These are phyloP conservation scores for Drosophila melanosoma DNA, from an alignment of 2,888 invertebrate genomes.

Conservation along the genomic window DNA sequence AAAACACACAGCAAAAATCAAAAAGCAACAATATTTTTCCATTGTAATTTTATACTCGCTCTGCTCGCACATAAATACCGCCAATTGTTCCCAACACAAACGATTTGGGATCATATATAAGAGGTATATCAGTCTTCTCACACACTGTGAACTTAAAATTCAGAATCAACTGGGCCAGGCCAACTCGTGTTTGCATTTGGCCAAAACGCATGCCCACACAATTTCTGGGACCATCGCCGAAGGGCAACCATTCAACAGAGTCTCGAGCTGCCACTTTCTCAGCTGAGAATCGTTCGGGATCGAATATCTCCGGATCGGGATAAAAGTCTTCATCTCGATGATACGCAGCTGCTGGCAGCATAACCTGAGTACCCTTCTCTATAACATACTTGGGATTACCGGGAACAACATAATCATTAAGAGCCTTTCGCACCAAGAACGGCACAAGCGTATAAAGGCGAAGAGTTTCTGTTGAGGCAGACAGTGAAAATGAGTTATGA, in stretches of 20 bases:
- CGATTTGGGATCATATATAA: conserved; percentile 53
- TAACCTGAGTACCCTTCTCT: conserved; percentile 81
- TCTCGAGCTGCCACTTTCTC: conserved; percentile 86
- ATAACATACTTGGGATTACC: conserved; percentile 85
- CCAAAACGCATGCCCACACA: conserved; percentile 83
- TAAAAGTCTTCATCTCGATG: conserved; percentile 86
- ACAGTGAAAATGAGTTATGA: not conserved
- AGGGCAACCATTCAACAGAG: conserved; percentile 79
- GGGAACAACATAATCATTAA: conserved; percentile 86
- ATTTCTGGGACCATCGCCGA: conserved; percentile 83
- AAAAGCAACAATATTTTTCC: not conserved
- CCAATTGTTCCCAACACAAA: conserved; percentile 52
- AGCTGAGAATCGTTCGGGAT: conserved; percentile 87
- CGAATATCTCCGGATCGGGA: conserved; percentile 87
- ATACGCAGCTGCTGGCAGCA: conserved; percentile 84
- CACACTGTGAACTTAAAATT: conserved; percentile 73
- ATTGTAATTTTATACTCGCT: conserved; percentile 27
- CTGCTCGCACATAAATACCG: conserved; percentile 40
- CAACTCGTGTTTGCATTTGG: conserved; percentile 78
- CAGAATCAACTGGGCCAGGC: conserved; percentile 74
- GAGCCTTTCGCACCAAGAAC: conserved; percentile 85
- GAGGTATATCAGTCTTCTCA: conserved; percentile 67
- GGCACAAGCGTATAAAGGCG: conserved; percentile 86
- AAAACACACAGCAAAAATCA: not conserved
- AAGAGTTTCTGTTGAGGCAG: conserved; percentile 85